Evolutionary conservation across 2,113 vertebrate genomes (phyloP), one percentile per base, ranked within the genome.

Genomic region (Opisthocomus hoazin): DNA sequence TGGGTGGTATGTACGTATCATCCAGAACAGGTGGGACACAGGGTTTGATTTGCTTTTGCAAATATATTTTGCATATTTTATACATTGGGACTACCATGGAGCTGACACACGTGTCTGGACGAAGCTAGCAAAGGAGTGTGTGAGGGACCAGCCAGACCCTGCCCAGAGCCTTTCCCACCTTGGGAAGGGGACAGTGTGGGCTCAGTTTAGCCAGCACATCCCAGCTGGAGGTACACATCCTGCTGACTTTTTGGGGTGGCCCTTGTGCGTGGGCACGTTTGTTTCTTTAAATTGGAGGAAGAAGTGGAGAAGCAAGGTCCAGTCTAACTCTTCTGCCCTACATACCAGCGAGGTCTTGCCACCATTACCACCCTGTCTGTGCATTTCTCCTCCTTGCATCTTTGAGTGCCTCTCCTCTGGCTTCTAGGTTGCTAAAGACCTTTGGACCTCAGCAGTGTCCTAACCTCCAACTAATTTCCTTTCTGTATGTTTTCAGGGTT

Each of bases 401-500:
- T 23, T 18, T 39, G 15, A 54, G 48, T 73, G 9, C 4, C 16
- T 39, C 45, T 46, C 26, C 27, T 39, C 79, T 80, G n/a, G 4
- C 60, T 73, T 68, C 1, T 4, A 36, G 26, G 11, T 39, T 87
- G 56, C 60, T 89, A 20, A 82, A 90, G 87, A 30, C 29, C n/a
- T 65, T 75, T 45, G 41, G 45, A 43, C 29, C 51, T 87, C 60
- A 51, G 34, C 65, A 86, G 29, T 78, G 50, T 41, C 39, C n/a
- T 63, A 5, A 50, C 6, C 19, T 79, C n/a, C 61, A 71, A 63
- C 68, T 60, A 5, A 83, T 81, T 74, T 84, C 20, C 51, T 73
- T 65, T 70, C 45, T 90, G 56, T 71, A 89, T 57, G 8, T 90
- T 93, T 95, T 29, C 94, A 98, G 98, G 98, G 8, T 89, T 97